Base-by-base conservation (phyloP, 2,797 vertebrate genomes). In the Chiloscyllium punctatum region DNA sequence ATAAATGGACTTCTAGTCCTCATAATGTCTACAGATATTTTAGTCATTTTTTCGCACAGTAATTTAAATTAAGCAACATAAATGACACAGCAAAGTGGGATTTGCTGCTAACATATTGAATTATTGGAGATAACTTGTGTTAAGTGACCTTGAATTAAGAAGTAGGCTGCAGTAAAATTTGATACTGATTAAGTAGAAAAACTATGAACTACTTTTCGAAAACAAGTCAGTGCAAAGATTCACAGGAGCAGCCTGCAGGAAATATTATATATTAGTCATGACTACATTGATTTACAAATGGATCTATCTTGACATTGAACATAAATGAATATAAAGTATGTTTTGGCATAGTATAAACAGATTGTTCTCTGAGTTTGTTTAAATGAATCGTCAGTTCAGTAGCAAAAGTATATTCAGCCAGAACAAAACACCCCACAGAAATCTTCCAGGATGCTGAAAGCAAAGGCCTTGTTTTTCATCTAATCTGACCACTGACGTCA, bases 301-400 rank as follows among this genome's bases (percentile, higher is more conserved):
- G n/a, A 68, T 92, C 23, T 33, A 8, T 92, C 23, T 69, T 92
- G 90, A 25, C n/a, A 42, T 92, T 42, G 62, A n/a, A 69, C 42
- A 42, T n/a, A 91, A 66, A 91, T 66, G 57, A 91, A 69, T 92
- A 92, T 92, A 69, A 92, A 69, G 90, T 69, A 69, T 92, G 25
- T 92, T 92, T 69, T 42, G n/a, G 62, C 42, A 48, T 48, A 48
- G 42, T 69, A 68, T 23, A 69, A 92, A 37, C 66, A 92, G 42
- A 92, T 92, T 92, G 62, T 92, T 92, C 66, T 68, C 42, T 37
- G 57, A 21, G 90, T 92, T 92, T 42, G 42, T 92, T 68, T 69
- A 62, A 92, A 92, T 92, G 66, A 69, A 69, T 42, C 69, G 62
- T 92, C 37, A 69, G 18, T 66, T 42, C 0, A 2, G 8, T 37